Evolutionary conservation across 2,113 vertebrate species (phyloP), one percentile per base, ranked within the genome.

Genomic region (Morone saxatilis): DNA sequence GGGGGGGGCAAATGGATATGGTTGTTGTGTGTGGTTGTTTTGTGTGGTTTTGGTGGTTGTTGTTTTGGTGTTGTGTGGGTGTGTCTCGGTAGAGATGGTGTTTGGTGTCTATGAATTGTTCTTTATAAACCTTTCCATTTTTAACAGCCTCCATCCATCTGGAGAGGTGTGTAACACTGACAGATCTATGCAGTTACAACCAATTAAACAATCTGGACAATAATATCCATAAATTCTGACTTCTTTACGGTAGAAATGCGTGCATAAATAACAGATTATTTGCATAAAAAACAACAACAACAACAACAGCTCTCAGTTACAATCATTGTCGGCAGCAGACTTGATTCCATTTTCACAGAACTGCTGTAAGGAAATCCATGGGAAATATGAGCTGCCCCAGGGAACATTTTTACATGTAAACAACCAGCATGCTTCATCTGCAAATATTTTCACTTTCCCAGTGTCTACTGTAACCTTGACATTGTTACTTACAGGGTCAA

Each of bases 51-150:
- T n/a, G n/a, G n/a, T n/a, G n/a, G n/a, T n/a, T n/a, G n/a, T n/a
- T n/a, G n/a, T n/a, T n/a, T n/a, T n/a, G n/a, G n/a, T n/a, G n/a
- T n/a, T 41, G 68, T 65, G 60, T 36, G 47, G 47, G 68, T 60
- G 81, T 78, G 69, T 69, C n/a, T n/a, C n/a, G n/a, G n/a, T n/a
- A n/a, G n/a, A n/a, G n/a, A n/a, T n/a, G n/a, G 71, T 17, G 41
- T 3, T 60, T 71, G 80, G 80, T 81, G 67, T 85, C 74, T 80
- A 51, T 66, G 59, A 93, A 93, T 95, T 94, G 94, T 92, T 89
- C 88, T 91, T 92, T 94, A 95, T 96, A 94, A 92, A 95, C 75
- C 90, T 93, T 94, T 93, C 88, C 91, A 91, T 91, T 91, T 90
- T 90, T 87, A 94, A 93, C 92, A 87, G 90, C 91, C 91, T 81